A percentile compares a stretch with the other conserved stretches of the same genome.
Evolutionary conservation across 1,140 invertebrate genomes (phyloP).

Genomic region (Ectropis grisescens): DNA sequence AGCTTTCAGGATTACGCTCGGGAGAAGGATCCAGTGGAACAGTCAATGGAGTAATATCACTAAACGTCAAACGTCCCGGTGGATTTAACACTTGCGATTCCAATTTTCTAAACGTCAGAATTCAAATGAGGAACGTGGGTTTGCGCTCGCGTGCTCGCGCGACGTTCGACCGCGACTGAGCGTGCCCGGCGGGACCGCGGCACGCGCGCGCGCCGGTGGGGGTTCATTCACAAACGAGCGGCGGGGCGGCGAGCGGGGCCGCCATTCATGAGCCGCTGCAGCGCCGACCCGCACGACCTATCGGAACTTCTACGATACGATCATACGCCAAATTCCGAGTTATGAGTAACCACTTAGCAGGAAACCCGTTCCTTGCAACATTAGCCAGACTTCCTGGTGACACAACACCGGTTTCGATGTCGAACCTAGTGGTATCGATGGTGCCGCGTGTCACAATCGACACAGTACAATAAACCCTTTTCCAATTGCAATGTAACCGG

Average conservation of each 20-base stretch:
- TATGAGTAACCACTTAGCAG: neutral
- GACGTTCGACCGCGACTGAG: constrained; percentile 50
- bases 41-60: constrained; percentile 23
- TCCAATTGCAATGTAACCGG: constrained; percentile 8
- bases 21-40: constrained; percentile 6
- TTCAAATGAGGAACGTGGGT: constrained; percentile 21
- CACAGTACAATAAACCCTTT: too few species aligned
- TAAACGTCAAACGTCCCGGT: constrained; percentile 12
- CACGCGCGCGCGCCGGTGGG: constrained; percentile 61
- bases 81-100: constrained; percentile 30
- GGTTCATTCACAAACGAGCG: constrained; percentile 62
- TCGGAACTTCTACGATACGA: constrained; percentile 1
- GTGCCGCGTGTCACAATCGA: too few species aligned
- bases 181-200: constrained; percentile 34
- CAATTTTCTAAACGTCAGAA: constrained; percentile 46
- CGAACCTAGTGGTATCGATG: constrained; percentile 6
- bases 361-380: too few species aligned
- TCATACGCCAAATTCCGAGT: constrained; percentile 2
- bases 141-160: constrained; percentile 42
- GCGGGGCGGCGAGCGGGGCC: constrained; percentile 31
- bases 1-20: too few species aligned
- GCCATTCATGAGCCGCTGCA: constrained; percentile 42
- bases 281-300: constrained; percentile 30
- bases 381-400: neutral
- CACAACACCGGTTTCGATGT: constrained; percentile 18